Evolutionary conservation across 2,888 invertebrate species (phyloP).

Genomic region (Epinotia demarniana): DNA sequence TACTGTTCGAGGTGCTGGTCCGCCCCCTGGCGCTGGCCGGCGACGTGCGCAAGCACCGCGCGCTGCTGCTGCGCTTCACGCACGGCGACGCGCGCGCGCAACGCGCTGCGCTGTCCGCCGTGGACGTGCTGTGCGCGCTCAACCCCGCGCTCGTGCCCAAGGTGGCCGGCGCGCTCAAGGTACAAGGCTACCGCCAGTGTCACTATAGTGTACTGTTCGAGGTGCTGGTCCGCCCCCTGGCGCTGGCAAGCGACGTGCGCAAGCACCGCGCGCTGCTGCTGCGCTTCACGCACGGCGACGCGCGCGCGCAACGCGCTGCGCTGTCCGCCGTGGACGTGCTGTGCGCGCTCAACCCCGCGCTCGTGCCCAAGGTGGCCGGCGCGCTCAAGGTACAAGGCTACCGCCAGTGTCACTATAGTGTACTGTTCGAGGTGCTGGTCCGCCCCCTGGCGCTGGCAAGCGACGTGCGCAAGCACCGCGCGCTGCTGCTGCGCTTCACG

Average conservation of each 20-base stretch:
- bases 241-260: constrained; percentile 86
- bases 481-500: constrained; percentile 90
- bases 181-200: too few relatives aligned
- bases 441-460: constrained; percentile 85
- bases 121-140: too few relatives aligned
- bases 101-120: constrained; percentile 70
- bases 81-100: constrained; percentile 93
- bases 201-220: too few relatives aligned
- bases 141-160: too few relatives aligned
- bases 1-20: too few relatives aligned
- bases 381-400: too few relatives aligned
- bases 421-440: too few relatives aligned
- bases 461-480: constrained; percentile 89
- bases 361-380: too few relatives aligned
- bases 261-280: constrained; percentile 87
- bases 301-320: constrained; percentile 89
- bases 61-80: constrained; percentile 90
- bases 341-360: too few relatives aligned
- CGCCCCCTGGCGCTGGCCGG: constrained; percentile 94
- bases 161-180: too few relatives aligned
- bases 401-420: too few relatives aligned
- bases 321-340: too few relatives aligned
- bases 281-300: constrained; percentile 91
- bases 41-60: constrained; percentile 91
- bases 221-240: constrained; percentile 88